Conservation (phyloP, 2,113 vertebrate genomes). For the Orientallactaga bullata region DNA sequence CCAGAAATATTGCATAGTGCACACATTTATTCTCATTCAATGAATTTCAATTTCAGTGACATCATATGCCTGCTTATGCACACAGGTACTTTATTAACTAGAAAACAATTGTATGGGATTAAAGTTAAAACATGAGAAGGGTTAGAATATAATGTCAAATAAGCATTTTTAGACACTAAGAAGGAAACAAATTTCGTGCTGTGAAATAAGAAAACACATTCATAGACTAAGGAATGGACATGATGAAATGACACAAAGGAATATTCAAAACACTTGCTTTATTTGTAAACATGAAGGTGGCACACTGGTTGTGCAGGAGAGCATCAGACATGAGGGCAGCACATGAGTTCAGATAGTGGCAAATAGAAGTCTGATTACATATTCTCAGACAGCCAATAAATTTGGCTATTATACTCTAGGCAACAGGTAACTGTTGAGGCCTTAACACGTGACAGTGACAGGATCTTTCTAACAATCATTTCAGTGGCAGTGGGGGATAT, state of each 20-base stretch:
- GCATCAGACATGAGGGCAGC: background rate
- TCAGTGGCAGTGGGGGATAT: background rate
- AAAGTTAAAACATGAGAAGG: background rate
- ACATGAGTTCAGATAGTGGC: background rate
- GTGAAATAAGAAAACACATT: background rate
- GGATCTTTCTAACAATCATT: background rate
- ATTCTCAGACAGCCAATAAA: background rate
- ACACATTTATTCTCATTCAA: conserved; percentile 14
- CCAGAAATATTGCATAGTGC: background rate
- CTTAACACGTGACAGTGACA: background rate
- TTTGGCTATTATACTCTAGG: background rate
- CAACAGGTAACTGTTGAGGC: background rate
- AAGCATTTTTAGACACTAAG: background rate
- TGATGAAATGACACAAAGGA: background rate
- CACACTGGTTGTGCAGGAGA: background rate
- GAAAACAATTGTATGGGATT: background rate
- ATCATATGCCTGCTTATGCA: background rate
- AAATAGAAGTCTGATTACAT: background rate
- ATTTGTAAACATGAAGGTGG: background rate
- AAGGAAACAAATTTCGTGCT: conserved; percentile 16
- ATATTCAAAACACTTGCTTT: background rate
- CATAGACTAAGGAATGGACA: background rate
- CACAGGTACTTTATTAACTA: background rate
- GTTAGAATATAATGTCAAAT: conserved; percentile 24
- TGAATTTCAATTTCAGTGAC: conserved; percentile 14